A percentile compares a stretch with the other conserved stretches of the same genome.
These are phyloP conservation scores for Schizotus pectinicornis DNA, from an alignment of 2,888 invertebrate species.

Conservation along the genomic window DNA sequence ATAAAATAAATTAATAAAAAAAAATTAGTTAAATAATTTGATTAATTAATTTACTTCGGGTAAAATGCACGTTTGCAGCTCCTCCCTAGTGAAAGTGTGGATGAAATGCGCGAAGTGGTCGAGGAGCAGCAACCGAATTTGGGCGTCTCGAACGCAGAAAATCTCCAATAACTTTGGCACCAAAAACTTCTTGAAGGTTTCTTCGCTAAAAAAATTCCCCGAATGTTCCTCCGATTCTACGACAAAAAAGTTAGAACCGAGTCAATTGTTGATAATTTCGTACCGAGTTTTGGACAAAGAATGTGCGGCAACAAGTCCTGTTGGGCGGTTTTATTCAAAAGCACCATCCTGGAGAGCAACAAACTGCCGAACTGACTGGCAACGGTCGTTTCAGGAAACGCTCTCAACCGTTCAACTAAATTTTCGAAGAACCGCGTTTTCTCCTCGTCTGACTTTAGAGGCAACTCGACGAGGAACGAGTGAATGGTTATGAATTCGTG, in stretches of 20 bases:
- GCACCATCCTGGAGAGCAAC: constrained; percentile 82
- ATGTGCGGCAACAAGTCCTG: constrained; percentile 73
- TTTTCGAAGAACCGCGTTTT: constrained; percentile 79
- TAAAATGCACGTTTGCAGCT: constrained; percentile 77
- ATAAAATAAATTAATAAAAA: neutral
- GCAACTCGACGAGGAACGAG: constrained; percentile 81
- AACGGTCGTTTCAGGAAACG: constrained; percentile 80
- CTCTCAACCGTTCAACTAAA: constrained; percentile 70
- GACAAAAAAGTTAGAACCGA: constrained; percentile 22
- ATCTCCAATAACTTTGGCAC: constrained; percentile 79
- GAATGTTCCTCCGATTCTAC: constrained; percentile 1
- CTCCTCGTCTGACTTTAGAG: constrained; percentile 78
- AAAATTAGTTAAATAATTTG: too few species aligned
- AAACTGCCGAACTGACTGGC: constrained; percentile 81
- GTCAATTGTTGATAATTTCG: constrained; percentile 25
- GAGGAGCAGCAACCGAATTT: constrained; percentile 79
- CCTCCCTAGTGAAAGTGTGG: constrained; percentile 75
- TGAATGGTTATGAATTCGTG: constrained; percentile 86
- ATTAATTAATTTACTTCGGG: constrained; percentile 79
- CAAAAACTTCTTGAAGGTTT: constrained; percentile 74
- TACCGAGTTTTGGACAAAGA: constrained; percentile 74
- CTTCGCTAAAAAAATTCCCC: constrained; percentile 60
- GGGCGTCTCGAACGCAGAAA: constrained; percentile 85
- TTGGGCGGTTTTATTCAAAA: constrained; percentile 82
- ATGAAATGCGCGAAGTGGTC: constrained; percentile 80